phyloP scores from a whole-genome alignment of 2,113 vertebrate species.

The Stercorarius parasiticus region DNA sequence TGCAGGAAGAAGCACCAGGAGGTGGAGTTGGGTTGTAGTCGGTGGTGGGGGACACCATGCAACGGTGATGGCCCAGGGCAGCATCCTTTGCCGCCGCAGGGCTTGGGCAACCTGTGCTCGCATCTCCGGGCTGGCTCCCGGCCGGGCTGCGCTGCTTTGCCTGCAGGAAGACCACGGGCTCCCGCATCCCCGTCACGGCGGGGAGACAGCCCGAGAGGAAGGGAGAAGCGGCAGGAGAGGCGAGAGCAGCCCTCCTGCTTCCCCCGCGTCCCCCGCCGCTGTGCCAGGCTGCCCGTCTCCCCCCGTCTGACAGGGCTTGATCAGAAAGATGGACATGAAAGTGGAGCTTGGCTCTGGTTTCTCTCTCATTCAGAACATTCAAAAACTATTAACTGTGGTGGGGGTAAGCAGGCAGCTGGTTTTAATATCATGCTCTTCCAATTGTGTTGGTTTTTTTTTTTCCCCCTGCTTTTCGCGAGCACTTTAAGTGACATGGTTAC shows the following conservation, averaged over 20 bases:
- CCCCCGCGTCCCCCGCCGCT: not conserved
- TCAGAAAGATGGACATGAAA: conserved; percentile 74
- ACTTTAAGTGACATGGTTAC: conserved; percentile 77
- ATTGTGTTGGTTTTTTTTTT: conserved; percentile 55
- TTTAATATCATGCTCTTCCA: conserved; percentile 62
- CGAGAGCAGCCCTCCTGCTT: not conserved
- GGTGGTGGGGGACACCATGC: rapidly evolving
- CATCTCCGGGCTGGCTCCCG: not conserved
- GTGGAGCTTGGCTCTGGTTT: conserved; percentile 70
- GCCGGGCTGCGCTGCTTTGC: rapidly evolving
- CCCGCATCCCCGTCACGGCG: not conserved
- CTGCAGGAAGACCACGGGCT: not conserved
- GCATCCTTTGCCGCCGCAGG: not conserved
- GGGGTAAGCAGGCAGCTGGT: conserved; percentile 67
- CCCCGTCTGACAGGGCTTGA: conserved; percentile 34
- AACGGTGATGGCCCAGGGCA: not conserved
- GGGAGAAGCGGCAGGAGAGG: not conserved
- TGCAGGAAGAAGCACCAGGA: not conserved
- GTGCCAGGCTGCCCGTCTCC: conserved; percentile 45
- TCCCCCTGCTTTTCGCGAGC: conserved; percentile 65
- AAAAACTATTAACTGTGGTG: conserved; percentile 75
- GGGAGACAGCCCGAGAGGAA: not conserved
- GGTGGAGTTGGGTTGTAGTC: not conserved
- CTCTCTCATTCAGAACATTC: conserved; percentile 72
- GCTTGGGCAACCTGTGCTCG: not conserved